Conservation (phyloP, 2,113 vertebrate genomes). For the Anolis sagrei region DNA sequence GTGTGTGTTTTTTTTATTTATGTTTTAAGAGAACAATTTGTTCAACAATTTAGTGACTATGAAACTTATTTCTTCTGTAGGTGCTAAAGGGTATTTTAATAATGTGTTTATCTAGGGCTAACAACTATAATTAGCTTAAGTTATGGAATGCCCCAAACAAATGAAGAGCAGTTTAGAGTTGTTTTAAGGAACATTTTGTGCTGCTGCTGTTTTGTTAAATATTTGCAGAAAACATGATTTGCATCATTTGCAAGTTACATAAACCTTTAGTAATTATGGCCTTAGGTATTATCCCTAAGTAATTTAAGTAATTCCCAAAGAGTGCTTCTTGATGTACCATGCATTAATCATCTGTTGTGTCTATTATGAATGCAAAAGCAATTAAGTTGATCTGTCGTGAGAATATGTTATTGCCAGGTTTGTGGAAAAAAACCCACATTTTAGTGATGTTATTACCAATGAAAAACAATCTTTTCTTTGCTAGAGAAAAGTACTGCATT, state of each 20-base stretch:
- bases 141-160: constrained; percentile 69
- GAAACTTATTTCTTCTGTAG: constrained; percentile 54
- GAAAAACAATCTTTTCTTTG: constrained; percentile 28
- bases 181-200: constrained; percentile 60
- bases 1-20: constrained; percentile 45
- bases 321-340: constrained; percentile 52
- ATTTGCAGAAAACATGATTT: constrained; percentile 74
- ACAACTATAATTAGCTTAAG: constrained; percentile 71
- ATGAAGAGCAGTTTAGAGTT: constrained; percentile 61
- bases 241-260: constrained; percentile 75
- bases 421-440: constrained; percentile 34
- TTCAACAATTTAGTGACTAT: constrained; percentile 56
- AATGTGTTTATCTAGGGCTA: constrained; percentile 70
- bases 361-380: constrained; percentile 72
- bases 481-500: constrained; percentile 35
- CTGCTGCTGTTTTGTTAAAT: constrained; percentile 72
- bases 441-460: constrained; percentile 51
- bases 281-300: constrained; percentile 73
- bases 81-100: constrained; percentile 61
- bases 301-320: constrained; percentile 78
- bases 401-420: constrained; percentile 64
- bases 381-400: constrained; percentile 65
- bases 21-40: constrained; percentile 52
- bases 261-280: constrained; percentile 76
- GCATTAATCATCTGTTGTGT: constrained; percentile 74